phyloP scores from a whole-genome alignment of 2,888 invertebrate species.

The Drosophila mercatorum region DNA sequence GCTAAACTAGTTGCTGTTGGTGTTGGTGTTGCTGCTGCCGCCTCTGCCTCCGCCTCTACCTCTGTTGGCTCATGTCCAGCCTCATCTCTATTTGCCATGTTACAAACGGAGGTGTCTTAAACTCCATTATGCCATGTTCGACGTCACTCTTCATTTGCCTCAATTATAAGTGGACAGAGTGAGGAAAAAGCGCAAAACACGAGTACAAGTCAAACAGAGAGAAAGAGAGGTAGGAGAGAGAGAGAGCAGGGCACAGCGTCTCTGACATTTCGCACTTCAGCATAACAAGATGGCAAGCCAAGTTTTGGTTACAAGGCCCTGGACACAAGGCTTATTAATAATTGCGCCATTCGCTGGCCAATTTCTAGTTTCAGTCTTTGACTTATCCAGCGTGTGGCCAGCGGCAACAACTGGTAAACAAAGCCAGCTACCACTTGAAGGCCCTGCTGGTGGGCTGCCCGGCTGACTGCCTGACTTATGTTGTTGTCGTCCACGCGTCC shows the following conservation, averaged over 20 bases:
- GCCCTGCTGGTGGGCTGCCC: constrained; percentile 14
- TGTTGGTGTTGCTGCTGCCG: neutral
- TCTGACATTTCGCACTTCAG: constrained; percentile 9
- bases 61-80: constrained; percentile 8
- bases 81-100: constrained; percentile 28
- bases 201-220: neutral
- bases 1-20: neutral
- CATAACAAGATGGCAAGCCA: constrained; percentile 36
- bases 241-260: neutral
- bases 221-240: too few species aligned
- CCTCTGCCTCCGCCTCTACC: neutral
- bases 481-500: constrained; percentile 34
- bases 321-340: constrained; percentile 67
- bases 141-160: constrained; percentile 82
- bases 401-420: constrained; percentile 16
- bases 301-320: constrained; percentile 21
- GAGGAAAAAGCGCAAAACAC: constrained; percentile 14
- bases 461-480: neutral
- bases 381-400: constrained; percentile 40
- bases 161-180: constrained; percentile 65
- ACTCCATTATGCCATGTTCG: constrained; percentile 81
- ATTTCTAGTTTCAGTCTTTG: constrained; percentile 58
- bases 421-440: constrained; percentile 28
- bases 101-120: constrained; percentile 64
- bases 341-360: constrained; percentile 42